Evolutionary conservation across 2,888 invertebrate species (phyloP).

Genomic region (Bombyx huttoni): DNA sequence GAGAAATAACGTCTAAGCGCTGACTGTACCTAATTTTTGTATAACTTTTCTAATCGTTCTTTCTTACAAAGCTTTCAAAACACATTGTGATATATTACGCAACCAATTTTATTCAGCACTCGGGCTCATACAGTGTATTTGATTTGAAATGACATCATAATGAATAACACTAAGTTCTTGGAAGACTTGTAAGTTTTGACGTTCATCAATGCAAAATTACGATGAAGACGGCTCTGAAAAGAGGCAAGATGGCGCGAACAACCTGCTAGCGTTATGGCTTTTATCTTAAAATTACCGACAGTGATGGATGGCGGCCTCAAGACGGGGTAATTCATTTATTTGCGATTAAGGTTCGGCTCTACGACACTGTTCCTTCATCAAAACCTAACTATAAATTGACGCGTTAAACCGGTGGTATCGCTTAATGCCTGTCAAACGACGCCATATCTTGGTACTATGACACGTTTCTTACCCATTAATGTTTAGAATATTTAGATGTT

Average conservation of each 20-base stretch:
- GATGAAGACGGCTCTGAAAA: neutral
- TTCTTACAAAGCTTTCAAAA: too few relatives aligned
- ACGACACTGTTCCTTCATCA: conserved; percentile 23
- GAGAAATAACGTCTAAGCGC: too few relatives aligned
- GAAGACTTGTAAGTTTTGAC: neutral
- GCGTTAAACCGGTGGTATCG: conserved; percentile 24
- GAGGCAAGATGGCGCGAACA: conserved; percentile 12
- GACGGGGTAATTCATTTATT: conserved; percentile 55
- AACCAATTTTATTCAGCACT: too few relatives aligned
- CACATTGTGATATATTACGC: too few relatives aligned
- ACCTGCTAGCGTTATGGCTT: conserved; percentile 35
- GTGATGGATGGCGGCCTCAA: conserved; percentile 44
- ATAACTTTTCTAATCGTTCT: too few relatives aligned
- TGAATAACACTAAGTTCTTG: neutral
- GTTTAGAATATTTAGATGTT: neutral
- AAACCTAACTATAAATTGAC: conserved; percentile 28
- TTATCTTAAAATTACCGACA: conserved; percentile 58
- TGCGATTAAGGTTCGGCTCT: conserved; percentile 37
- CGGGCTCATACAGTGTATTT: neutral
- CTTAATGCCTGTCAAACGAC: conserved; percentile 6
- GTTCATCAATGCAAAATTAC: neutral
- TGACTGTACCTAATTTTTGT: too few relatives aligned
- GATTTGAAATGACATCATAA: neutral
- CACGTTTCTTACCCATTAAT: neutral
- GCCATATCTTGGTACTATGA: neutral